Evolutionary conservation across 2,888 invertebrate genomes (phyloP), one percentile per base, ranked within the genome.

Genomic region (Aproaerema taeniolella): DNA sequence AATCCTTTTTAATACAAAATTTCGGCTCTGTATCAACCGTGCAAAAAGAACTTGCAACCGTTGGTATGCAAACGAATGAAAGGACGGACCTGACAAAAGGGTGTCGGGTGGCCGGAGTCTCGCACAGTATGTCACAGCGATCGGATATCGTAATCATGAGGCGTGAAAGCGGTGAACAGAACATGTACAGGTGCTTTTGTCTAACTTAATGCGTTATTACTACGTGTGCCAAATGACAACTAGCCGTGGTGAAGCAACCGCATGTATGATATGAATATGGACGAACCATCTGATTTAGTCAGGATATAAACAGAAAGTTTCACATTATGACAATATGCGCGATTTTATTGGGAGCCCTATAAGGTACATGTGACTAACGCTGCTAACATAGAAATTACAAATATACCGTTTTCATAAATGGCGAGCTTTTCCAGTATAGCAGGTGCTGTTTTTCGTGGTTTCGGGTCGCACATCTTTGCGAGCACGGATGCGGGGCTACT

Each of bases 371-470:
- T n/a, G n/a, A n/a, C n/a, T n/a, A n/a, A n/a, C n/a, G n/a, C n/a
- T n/a, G n/a, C n/a, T n/a, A n/a, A n/a, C n/a, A n/a, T n/a, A n/a
- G n/a, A n/a, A n/a, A n/a, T n/a, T n/a, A n/a, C n/a, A n/a, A 33
- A 39, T 47, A 66, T 83, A 87, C 87, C 86, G 72, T 87, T 79
- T 67, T 86, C 87, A 67, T 85, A 87, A 61, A 87, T 71, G 69
- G 82, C 81, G 53, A 87, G 80, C 71, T 86, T 87, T 68, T 85
- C 82, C 66, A 70, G 75, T 66, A 87, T 87, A 51, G 85, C 78
- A 49, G 85, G 81, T 58, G 86, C 68, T 52, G 80, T 56, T 68
- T 69, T 80, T 55, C 83, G 82, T 56, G 72, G 51, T 65, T 71
- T 75, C 53, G 75, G 60, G 59, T 81, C 83, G 72, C 74, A 76